A percentile compares a stretch with the other conserved stretches of the same genome.
phyloP scores from a whole-genome alignment of 2,888 invertebrate genomes.

The Taphrorychus bicolor region DNA sequence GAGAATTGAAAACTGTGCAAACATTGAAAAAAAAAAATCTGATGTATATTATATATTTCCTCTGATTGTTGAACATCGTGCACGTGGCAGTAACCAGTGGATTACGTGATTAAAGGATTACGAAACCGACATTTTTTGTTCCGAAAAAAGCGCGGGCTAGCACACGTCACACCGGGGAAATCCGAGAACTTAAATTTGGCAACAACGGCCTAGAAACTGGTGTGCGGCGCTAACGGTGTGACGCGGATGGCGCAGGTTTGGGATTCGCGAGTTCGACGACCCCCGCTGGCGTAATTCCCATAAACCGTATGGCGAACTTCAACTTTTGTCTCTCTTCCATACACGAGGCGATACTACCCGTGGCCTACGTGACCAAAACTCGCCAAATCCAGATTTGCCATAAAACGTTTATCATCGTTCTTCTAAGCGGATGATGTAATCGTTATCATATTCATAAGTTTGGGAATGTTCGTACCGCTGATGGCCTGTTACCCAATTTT shows the following conservation, averaged over 20 bases:
- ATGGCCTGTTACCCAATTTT: too few relatives aligned
- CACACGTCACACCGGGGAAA: constrained; percentile 16
- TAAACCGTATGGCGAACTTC: constrained; percentile 46
- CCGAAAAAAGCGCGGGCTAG: too few relatives aligned
- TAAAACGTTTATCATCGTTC: too few relatives aligned
- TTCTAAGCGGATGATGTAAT: too few relatives aligned
- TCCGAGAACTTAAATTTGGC: constrained; percentile 9
- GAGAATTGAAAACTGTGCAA: too few relatives aligned
- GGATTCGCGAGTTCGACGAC: constrained; percentile 28
- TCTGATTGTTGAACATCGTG: too few relatives aligned
- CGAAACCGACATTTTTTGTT: neutral
- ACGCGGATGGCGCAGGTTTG: constrained; percentile 28
- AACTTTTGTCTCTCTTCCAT: constrained; percentile 45
- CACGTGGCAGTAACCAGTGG: too few relatives aligned
- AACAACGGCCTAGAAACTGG: constrained; percentile 22
- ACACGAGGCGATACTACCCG: neutral
- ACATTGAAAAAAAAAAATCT: too few relatives aligned
- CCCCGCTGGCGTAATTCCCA: constrained; percentile 31
- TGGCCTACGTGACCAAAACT: constrained; percentile 6
- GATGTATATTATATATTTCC: too few relatives aligned
- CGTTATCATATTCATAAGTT: too few relatives aligned
- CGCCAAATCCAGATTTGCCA: neutral
- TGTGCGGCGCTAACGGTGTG: constrained; percentile 29
- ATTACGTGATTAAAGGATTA: too few relatives aligned
- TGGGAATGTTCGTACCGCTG: too few relatives aligned